A percentile compares a stretch with the other conserved stretches of the same genome.
Evolutionary conservation across 2,797 vertebrate genomes (phyloP).

Genomic region (Dicrostonyx torquatus): DNA sequence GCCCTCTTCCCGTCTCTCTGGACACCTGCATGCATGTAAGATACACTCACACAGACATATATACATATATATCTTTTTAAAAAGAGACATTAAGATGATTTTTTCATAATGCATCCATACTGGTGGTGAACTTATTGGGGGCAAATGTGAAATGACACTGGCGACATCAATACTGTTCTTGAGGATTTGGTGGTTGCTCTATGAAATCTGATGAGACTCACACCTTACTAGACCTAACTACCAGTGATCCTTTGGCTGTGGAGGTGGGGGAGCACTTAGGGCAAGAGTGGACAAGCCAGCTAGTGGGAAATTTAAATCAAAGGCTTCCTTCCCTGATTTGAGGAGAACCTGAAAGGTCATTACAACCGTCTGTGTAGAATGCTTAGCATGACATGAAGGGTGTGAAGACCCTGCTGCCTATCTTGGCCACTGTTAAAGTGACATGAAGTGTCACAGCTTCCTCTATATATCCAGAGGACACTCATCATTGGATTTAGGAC

Average conservation of each 20-base stretch:
- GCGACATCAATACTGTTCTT: background rate
- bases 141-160: background rate
- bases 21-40: background rate
- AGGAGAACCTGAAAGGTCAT: no score
- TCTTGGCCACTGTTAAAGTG: background rate
- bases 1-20: background rate
- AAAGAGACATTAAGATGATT: background rate
- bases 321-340: background rate
- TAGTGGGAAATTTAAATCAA: background rate
- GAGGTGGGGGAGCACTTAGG: background rate
- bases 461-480: background rate
- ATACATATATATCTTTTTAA: background rate
- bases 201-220: background rate
- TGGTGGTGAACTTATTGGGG: background rate
- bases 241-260: background rate
- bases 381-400: no score
- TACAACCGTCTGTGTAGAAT: background rate
- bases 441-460: background rate
- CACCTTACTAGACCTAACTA: background rate
- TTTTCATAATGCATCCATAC: background rate
- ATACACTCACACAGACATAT: background rate
- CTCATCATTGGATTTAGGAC: background rate
- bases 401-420: background rate
- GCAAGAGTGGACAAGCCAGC: no score
- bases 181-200: background rate